phyloP scores from a whole-genome alignment of 2,888 invertebrate species.

The Aphidius colemani region DNA sequence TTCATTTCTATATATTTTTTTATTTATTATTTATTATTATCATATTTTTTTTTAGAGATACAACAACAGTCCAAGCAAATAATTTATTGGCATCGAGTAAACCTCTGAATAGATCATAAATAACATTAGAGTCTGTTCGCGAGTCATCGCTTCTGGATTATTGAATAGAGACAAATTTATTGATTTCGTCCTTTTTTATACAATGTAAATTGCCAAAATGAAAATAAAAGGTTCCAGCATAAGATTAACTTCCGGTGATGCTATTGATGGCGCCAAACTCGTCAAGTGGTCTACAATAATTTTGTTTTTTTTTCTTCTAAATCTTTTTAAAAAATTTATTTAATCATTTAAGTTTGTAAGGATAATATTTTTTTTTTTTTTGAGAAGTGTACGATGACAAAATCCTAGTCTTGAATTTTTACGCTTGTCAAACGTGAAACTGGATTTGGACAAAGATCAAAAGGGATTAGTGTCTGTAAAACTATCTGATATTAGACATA shows the following conservation, averaged over 20 bases:
- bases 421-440: slow-evolving; percentile 24
- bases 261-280: no score
- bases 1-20: not conserved
- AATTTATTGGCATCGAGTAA: no score
- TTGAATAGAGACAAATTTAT: not conserved
- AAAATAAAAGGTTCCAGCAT: no score
- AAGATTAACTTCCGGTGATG: no score
- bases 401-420: slow-evolving; percentile 18
- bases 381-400: slow-evolving; percentile 15
- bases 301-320: slow-evolving; percentile 10
- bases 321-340: slow-evolving; percentile 23
- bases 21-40: slow-evolving; percentile 1
- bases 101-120: slow-evolving; percentile 4
- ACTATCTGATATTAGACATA: no score
- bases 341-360: slow-evolving; percentile 27
- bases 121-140: slow-evolving; percentile 6
- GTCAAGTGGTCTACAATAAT: no score
- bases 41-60: slow-evolving; percentile 8
- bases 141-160: slow-evolving; percentile 14
- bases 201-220: not conserved
- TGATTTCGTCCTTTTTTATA: no score
- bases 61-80: slow-evolving; percentile 1
- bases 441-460: slow-evolving; percentile 9
- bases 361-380: slow-evolving; percentile 22
- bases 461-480: not conserved